phyloP scores from a whole-genome alignment of 2,888 invertebrate species.

The Callosobruchus maculatus region DNA sequence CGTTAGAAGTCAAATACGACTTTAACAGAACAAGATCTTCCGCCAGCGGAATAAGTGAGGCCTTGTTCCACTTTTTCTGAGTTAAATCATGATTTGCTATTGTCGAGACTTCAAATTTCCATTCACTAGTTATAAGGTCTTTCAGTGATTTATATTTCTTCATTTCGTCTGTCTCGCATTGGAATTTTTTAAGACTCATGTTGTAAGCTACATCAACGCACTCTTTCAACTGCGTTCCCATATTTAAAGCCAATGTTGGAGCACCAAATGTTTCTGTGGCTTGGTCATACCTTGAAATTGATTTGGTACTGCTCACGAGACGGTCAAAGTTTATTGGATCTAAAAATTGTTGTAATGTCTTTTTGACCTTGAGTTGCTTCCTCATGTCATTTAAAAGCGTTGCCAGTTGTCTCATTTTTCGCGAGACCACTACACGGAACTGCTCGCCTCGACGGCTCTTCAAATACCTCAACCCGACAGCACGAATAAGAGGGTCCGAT shows the following conservation, averaged over 20 bases:
- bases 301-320: too few species aligned
- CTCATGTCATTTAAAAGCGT: neutral
- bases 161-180: slow-evolving; percentile 14
- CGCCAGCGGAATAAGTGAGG: slow-evolving; percentile 23
- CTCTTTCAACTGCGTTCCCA: too few species aligned
- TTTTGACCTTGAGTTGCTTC: too few species aligned
- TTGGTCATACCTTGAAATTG: too few species aligned
- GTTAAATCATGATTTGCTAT: slow-evolving; percentile 26
- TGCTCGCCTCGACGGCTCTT: slow-evolving; percentile 22
- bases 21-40: slow-evolving; percentile 23
- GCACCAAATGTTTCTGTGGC: too few species aligned
- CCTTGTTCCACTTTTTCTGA: slow-evolving; percentile 28
- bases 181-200: slow-evolving; percentile 18
- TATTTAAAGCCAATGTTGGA: too few species aligned
- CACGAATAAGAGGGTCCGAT: slow-evolving; percentile 20
- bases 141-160: slow-evolving; percentile 26
- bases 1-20: slow-evolving; percentile 13
- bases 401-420: slow-evolving; percentile 17
- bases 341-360: too few species aligned
- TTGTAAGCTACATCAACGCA: too few species aligned
- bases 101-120: slow-evolving; percentile 28
- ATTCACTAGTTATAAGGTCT: slow-evolving; percentile 26
- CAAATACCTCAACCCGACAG: slow-evolving; percentile 21
- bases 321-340: too few species aligned
- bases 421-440: slow-evolving; percentile 19